phyloP scores from a whole-genome alignment of 2,797 vertebrate genomes.

The Ctenopoma multispine region DNA sequence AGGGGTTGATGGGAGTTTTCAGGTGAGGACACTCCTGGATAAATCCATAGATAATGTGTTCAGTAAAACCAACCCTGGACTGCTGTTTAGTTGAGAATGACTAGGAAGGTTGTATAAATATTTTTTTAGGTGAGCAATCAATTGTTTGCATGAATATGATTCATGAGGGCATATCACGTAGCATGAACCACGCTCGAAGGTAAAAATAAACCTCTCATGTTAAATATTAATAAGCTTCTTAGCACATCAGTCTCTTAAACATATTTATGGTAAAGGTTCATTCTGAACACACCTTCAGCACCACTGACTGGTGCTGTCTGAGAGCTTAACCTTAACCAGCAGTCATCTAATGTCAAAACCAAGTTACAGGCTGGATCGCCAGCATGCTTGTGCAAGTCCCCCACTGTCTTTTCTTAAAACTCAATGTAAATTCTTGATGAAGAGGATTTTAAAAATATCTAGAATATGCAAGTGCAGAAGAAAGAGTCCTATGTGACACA shows the following conservation, averaged over 20 bases:
- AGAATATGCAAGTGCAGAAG: conserved; percentile 32
- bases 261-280: conserved; percentile 38
- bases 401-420: not conserved
- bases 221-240: conserved; percentile 70
- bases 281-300: conserved; percentile 9
- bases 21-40: conserved; percentile 70
- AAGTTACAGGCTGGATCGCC: conserved; percentile 24
- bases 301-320: conserved; percentile 7
- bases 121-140: conserved; percentile 18
- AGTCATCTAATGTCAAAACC: conserved; percentile 36
- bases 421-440: conserved; percentile 41
- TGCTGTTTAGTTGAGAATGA: not conserved
- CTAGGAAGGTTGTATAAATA: not conserved
- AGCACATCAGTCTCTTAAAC: conserved; percentile 49
- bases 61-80: conserved; percentile 23
- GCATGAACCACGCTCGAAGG: conserved; percentile 49
- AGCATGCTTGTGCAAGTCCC: not conserved
- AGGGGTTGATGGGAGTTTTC: conserved; percentile 70
- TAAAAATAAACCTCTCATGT: conserved; percentile 64
- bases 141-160: conserved; percentile 15
- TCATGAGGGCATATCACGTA: conserved; percentile 16
- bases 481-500: conserved; percentile 52
- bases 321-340: conserved; percentile 44
- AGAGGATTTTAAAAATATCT: conserved; percentile 53
- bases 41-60: conserved; percentile 44